Conservation (phyloP, 2,888 invertebrate genomes). For the Morpho deidamia region DNA sequence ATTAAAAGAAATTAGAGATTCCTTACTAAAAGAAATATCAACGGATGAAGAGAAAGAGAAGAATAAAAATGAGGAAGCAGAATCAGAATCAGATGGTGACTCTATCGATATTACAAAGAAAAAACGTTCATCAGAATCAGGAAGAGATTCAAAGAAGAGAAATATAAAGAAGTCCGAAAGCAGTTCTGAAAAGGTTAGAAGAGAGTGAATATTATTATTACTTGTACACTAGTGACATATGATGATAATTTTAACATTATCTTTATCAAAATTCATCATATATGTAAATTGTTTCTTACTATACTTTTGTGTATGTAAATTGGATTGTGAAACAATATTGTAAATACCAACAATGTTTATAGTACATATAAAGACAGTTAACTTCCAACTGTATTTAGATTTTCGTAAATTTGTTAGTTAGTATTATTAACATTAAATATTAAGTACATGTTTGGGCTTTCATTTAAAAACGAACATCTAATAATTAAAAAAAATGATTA, state of each 20-base stretch:
- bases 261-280: too few relatives aligned
- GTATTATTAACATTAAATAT: conserved; percentile 10
- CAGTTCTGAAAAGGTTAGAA: conserved; percentile 62
- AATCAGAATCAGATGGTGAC: conserved; percentile 37
- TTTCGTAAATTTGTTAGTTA: too few relatives aligned
- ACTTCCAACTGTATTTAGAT: too few relatives aligned
- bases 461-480: conserved; percentile 9
- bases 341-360: too few relatives aligned
- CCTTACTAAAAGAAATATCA: conserved; percentile 38
- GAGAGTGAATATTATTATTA: conserved; percentile 18
- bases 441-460: conserved; percentile 13
- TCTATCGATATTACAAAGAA: conserved; percentile 17
- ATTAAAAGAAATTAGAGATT: conserved; percentile 42
- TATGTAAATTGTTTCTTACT: too few relatives aligned
- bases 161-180: conserved; percentile 35
- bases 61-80: conserved; percentile 8
- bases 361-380: too few relatives aligned
- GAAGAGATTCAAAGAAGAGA: neutral
- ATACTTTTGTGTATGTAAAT: too few relatives aligned
- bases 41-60: conserved; percentile 33
- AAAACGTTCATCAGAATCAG: conserved; percentile 1
- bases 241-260: too few relatives aligned
- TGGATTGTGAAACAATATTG: too few relatives aligned
- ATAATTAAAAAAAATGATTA: neutral
- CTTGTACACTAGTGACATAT: neutral